Evolutionary conservation across 1,140 invertebrate species (phyloP).

Genomic region (Leptoteleia sp.): DNA sequence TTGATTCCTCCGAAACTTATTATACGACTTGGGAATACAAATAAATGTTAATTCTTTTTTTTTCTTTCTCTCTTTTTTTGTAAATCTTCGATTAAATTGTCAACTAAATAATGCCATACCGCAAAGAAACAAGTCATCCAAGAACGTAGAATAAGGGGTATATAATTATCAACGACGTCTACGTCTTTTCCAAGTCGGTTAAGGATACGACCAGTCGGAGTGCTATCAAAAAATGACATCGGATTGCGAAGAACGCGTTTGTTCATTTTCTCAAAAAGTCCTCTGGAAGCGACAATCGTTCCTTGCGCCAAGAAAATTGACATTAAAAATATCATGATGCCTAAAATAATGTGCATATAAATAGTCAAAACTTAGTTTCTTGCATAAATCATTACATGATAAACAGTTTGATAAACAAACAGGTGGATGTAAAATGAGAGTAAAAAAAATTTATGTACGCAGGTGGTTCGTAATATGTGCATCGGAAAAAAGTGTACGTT

Average conservation of each 20-base stretch:
- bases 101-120: slow-evolving; percentile 76
- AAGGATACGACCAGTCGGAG: slow-evolving; percentile 87
- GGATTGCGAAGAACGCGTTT: slow-evolving; percentile 84
- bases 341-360: slow-evolving; percentile 78
- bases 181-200: slow-evolving; percentile 89
- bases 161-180: slow-evolving; percentile 84
- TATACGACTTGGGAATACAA: slow-evolving; percentile 41
- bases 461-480: no score
- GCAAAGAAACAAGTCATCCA: slow-evolving; percentile 79
- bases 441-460: no score
- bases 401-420: slow-evolving; percentile 11
- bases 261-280: slow-evolving; percentile 84
- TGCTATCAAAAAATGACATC: slow-evolving; percentile 89
- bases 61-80: slow-evolving; percentile 3
- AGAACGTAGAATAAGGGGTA: slow-evolving; percentile 73
- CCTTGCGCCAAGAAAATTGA: slow-evolving; percentile 83
- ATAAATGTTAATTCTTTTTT: slow-evolving; percentile 20
- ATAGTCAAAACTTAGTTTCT: slow-evolving; percentile 27
- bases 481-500: slow-evolving; percentile 5
- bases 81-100: slow-evolving; percentile 20
- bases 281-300: slow-evolving; percentile 83
- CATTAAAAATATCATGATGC: slow-evolving; percentile 80
- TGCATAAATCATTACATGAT: slow-evolving; percentile 10
- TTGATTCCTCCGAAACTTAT: slow-evolving; percentile 39
- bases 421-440: background rate